Percentiles rank a stretch among this genome's conserved stretches.
These are phyloP conservation scores for Acanthopagrus latus DNA, from an alignment of 2,797 vertebrate species.

Conservation along the genomic window DNA sequence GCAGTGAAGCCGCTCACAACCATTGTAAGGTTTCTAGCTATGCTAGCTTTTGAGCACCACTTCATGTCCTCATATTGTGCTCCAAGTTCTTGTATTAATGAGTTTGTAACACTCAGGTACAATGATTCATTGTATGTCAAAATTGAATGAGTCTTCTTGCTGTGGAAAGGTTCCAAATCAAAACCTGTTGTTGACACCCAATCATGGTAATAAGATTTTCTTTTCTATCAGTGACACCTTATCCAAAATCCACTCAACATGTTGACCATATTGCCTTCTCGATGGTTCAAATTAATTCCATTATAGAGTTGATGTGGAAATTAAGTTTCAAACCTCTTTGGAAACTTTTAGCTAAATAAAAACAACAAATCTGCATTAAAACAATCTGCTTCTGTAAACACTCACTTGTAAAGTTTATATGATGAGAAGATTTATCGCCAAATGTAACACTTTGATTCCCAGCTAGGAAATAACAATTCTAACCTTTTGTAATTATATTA, in stretches of 20 bases:
- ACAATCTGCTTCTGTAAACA: not conserved
- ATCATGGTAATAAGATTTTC: not conserved
- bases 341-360: not conserved
- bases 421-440: not conserved
- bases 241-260: not conserved
- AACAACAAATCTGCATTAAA: not conserved
- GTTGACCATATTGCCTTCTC: not conserved
- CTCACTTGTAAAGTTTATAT: not conserved
- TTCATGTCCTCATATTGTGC: too few species aligned
- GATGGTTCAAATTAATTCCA: not conserved
- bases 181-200: not conserved
- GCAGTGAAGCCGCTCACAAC: not conserved
- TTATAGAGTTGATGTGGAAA: not conserved
- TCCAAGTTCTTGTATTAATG: too few species aligned
- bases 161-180: not conserved
- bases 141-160: not conserved
- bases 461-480: not conserved
- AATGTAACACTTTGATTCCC: constrained; percentile 1
- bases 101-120: too few species aligned
- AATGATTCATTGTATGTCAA: too few species aligned
- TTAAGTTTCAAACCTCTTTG: not conserved
- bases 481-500: not conserved
- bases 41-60: not conserved
- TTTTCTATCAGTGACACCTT: not conserved
- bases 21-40: not conserved